phyloP scores from a whole-genome alignment of 92 coral and sea anemone genomes.

The Hydrozoanthus gracilis region DNA sequence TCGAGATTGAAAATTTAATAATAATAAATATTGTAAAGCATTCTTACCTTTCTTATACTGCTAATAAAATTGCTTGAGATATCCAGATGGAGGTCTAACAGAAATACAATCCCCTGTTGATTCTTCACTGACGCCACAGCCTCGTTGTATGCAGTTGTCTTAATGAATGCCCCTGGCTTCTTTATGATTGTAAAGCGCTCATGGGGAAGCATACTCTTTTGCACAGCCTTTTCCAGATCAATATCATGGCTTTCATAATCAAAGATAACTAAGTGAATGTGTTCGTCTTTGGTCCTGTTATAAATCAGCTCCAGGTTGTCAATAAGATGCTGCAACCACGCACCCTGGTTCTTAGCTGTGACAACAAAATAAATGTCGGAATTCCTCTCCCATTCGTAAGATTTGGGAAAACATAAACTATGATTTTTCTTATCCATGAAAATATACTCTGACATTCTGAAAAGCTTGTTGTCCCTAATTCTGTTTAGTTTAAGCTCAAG shows the following conservation, averaged over 20 bases:
- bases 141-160: constrained; percentile 58
- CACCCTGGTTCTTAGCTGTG: constrained; percentile 69
- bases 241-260: constrained; percentile 72
- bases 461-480: constrained; percentile 30
- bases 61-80: constrained; percentile 44
- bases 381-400: constrained; percentile 60
- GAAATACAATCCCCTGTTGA: constrained; percentile 51
- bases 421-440: constrained; percentile 44
- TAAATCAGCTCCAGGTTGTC: constrained; percentile 61
- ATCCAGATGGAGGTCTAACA: constrained; percentile 64
- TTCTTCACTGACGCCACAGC: constrained; percentile 56
- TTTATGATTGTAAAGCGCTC: constrained; percentile 32
- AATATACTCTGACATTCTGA: constrained; percentile 70
- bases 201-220: constrained; percentile 50
- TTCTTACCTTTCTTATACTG: constrained; percentile 62
- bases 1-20: too few species aligned
- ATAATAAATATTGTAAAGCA: too few species aligned
- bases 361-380: constrained; percentile 60
- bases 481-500: constrained; percentile 30
- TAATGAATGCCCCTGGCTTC: constrained; percentile 42
- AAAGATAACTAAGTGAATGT: constrained; percentile 60
- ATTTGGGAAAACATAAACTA: constrained; percentile 46
- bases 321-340: constrained; percentile 70
- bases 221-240: constrained; percentile 60
- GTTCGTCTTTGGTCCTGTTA: constrained; percentile 55